phyloP scores from a whole-genome alignment of 2,113 vertebrate species.

The Sitta europaea region DNA sequence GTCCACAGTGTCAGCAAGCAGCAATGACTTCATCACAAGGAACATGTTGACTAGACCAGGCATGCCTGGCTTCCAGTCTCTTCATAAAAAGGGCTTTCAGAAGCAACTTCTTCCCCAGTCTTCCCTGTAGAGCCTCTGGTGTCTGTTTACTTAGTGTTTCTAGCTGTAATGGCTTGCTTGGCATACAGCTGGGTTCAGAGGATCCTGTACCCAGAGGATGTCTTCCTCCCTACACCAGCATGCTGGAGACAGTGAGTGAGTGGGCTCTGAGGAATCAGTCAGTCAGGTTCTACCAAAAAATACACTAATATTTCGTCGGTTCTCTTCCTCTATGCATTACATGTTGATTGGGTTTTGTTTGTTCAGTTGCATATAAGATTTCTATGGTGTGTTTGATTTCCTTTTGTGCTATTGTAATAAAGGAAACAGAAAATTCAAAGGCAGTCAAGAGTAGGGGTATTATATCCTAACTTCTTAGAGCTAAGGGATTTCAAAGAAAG shows the following conservation, averaged over 20 bases:
- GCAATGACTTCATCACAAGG: neutral
- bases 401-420: neutral
- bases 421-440: neutral
- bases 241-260: neutral
- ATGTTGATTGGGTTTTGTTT: neutral
- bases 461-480: neutral
- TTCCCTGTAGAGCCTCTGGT: neutral
- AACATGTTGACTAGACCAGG: neutral
- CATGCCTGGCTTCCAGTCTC: neutral
- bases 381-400: neutral
- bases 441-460: neutral
- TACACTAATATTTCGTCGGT: neutral
- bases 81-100: neutral
- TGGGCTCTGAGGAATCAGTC: neutral
- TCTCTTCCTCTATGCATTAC: neutral
- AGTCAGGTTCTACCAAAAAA: neutral
- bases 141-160: neutral
- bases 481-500: neutral
- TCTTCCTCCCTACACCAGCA: accelerated
- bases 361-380: neutral
- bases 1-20: neutral
- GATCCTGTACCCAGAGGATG: neutral
- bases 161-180: neutral
- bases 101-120: neutral
- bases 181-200: neutral